These are phyloP conservation scores for Okamejei kenojei DNA, from an alignment of 2,797 vertebrate species.

Conservation along the genomic window DNA sequence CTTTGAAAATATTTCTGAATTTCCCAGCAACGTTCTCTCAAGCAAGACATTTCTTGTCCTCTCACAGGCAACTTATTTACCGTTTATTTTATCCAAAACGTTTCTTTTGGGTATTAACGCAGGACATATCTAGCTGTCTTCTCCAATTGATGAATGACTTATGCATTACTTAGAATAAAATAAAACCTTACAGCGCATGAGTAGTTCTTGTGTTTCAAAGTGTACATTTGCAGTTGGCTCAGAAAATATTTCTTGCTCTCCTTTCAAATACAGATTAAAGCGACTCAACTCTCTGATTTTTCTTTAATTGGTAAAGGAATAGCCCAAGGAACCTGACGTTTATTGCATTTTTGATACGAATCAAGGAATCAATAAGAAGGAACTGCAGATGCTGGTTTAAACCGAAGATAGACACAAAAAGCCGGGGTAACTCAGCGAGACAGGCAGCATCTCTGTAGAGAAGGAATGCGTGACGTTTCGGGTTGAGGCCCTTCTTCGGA, in stretches of 20 bases:
- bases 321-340: background rate
- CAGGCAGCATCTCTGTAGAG: no score
- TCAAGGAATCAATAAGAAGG: background rate
- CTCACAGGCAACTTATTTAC: no score
- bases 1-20: no score
- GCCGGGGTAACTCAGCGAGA: no score
- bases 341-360: background rate
- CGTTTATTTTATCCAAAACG: no score
- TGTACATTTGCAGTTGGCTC: background rate
- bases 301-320: no score
- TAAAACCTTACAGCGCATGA: background rate
- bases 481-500: no score
- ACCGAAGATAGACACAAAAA: no score
- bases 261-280: background rate
- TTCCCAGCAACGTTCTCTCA: no score
- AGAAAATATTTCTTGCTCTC: background rate
- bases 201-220: background rate
- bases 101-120: background rate
- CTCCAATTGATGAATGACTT: background rate
- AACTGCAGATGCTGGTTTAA: no score
- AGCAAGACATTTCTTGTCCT: no score
- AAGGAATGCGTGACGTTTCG: no score
- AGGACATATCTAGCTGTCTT: background rate
- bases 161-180: constrained; percentile 3
- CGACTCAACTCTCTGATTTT: background rate